Evolutionary conservation across 2,797 vertebrate genomes (phyloP).

Genomic region (Lepus townsendii): DNA sequence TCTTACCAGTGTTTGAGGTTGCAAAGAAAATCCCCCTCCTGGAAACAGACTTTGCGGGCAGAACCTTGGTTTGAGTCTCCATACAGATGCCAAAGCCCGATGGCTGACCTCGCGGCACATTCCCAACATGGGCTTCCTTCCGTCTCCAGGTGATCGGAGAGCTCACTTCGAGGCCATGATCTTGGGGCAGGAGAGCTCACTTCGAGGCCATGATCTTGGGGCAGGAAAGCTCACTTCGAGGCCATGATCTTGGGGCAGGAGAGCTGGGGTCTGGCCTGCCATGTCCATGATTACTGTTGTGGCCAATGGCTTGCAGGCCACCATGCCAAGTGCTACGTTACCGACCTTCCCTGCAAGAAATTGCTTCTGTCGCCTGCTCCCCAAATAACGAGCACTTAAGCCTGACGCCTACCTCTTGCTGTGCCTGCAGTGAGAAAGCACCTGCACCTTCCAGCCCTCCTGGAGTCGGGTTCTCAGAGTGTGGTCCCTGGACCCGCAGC

Average conservation of each 20-base stretch:
- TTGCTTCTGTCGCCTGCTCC: slow-evolving; percentile 86
- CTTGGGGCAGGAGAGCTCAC: slow-evolving; percentile 27
- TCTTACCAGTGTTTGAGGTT: neutral
- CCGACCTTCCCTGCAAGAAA: slow-evolving; percentile 83
- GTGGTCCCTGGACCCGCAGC: neutral
- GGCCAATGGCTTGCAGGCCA: slow-evolving; percentile 79
- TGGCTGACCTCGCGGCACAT: neutral
- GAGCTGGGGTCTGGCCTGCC: slow-evolving; percentile 77
- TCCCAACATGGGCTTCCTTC: slow-evolving; percentile 65
- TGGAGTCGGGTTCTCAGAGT: neutral
- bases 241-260: slow-evolving; percentile 56
- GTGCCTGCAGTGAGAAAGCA: neutral
- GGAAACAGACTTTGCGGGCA: neutral
- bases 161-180: neutral
- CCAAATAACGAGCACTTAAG: slow-evolving; percentile 82
- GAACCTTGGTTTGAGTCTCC: neutral
- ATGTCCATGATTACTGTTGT: slow-evolving; percentile 80
- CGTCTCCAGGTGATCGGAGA: slow-evolving; percentile 79
- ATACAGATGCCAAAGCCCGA: neutral
- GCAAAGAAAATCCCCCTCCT: neutral
- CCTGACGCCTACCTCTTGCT: slow-evolving; percentile 32
- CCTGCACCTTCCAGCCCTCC: neutral
- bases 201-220: slow-evolving; percentile 47
- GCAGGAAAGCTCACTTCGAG: slow-evolving; percentile 56
- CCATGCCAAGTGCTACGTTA: slow-evolving; percentile 78